Evolutionary conservation across 1,140 invertebrate genomes (phyloP).

Genomic region (Rhyacophila brunnea): DNA sequence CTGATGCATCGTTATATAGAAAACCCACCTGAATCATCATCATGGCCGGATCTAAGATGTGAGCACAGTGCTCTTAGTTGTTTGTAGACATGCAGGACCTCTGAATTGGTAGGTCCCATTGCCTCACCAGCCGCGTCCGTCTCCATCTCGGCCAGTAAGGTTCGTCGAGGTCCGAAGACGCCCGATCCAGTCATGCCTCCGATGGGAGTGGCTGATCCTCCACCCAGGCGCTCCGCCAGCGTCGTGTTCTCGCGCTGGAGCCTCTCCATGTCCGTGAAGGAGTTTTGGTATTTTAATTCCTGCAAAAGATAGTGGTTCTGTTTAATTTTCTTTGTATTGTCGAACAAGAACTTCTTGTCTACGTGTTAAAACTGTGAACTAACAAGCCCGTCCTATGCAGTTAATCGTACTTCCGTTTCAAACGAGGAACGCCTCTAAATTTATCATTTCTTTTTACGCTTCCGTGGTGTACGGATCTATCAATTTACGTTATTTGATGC

Average conservation of each 20-base stretch:
- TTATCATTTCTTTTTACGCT: no score
- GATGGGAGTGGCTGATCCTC: constrained; percentile 39
- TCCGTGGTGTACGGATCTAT: no score
- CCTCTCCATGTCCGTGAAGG: constrained; percentile 61
- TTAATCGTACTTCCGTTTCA: no score
- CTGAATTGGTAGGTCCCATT: constrained; percentile 62
- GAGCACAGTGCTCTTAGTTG: constrained; percentile 66
- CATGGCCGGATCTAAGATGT: constrained; percentile 69
- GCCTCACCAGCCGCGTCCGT: constrained; percentile 62
- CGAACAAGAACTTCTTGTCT: no score
- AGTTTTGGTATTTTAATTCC: constrained; percentile 59
- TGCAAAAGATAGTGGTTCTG: constrained; percentile 32
- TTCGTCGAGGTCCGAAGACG: constrained; percentile 49
- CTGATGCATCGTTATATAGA: not conserved
- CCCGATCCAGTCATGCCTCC: constrained; percentile 39
- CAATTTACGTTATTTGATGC: no score
- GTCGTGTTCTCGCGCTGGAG: constrained; percentile 64
- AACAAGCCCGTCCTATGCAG: no score
- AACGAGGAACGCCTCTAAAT: no score
- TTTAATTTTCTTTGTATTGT: no score
- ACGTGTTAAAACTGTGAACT: no score
- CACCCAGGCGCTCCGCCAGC: constrained; percentile 60
- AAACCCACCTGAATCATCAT: constrained; percentile 58
- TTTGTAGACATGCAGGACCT: constrained; percentile 64
- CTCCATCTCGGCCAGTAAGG: constrained; percentile 76